These are phyloP conservation scores for Lottia scabra DNA, from an alignment of 2,888 invertebrate genomes.

Conservation along the genomic window DNA sequence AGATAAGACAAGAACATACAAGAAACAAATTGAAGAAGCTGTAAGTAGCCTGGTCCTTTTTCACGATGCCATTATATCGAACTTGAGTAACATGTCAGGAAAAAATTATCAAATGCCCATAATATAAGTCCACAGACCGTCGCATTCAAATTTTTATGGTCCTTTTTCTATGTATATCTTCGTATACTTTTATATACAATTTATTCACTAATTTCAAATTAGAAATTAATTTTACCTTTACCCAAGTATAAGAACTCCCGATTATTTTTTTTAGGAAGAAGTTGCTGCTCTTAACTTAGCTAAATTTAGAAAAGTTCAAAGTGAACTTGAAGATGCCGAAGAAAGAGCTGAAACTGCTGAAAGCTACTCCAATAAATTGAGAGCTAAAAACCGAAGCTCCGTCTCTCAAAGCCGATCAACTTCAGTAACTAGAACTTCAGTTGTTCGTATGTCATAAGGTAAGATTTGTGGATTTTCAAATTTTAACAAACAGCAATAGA, in stretches of 20 bases:
- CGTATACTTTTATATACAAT: too few relatives aligned
- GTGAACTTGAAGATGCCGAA: constrained; percentile 68
- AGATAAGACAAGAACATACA: constrained; percentile 99
- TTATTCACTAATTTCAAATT: too few relatives aligned
- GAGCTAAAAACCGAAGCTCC: constrained; percentile 42
- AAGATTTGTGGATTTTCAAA: not conserved
- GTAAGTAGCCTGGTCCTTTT: constrained; percentile 62
- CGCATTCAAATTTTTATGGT: too few relatives aligned
- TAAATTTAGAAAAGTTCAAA: constrained; percentile 67
- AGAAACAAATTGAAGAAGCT: constrained; percentile 99
- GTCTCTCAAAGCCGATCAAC: not conserved
- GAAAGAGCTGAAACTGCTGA: constrained; percentile 68
- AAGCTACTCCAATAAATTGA: constrained; percentile 63
- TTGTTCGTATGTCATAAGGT: not conserved
- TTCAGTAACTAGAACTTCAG: not conserved
- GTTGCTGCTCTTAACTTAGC: constrained; percentile 67
- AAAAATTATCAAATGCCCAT: too few relatives aligned
- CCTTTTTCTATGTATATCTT: too few relatives aligned
- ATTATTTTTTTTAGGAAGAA: constrained; percentile 43
- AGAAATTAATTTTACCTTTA: too few relatives aligned
- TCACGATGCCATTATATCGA: too few relatives aligned
- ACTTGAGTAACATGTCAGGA: too few relatives aligned
- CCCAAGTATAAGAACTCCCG: too few relatives aligned
- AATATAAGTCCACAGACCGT: too few relatives aligned
- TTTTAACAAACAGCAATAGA: not conserved